A percentile compares a stretch with the other conserved stretches of the same genome.
Conservation (phyloP, 1,140 invertebrate genomes). For the Tetramorium parvispinum region DNA sequence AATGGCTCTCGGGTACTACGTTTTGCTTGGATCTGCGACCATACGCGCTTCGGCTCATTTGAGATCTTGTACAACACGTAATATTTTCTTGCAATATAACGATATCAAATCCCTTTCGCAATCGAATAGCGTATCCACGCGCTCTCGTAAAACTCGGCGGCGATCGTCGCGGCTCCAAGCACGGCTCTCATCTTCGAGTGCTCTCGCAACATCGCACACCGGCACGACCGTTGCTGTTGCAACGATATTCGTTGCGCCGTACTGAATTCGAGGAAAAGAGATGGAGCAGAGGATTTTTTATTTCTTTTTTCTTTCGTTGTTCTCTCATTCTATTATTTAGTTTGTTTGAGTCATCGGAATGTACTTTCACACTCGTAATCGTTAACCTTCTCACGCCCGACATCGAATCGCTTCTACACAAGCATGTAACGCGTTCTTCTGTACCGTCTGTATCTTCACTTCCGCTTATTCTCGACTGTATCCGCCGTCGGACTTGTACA, state of each 20-base stretch:
- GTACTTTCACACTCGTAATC: constrained; percentile 52
- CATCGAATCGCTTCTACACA: constrained; percentile 59
- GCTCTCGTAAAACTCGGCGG: constrained; percentile 9
- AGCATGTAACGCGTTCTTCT: constrained; percentile 58
- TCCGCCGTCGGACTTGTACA: constrained; percentile 55
- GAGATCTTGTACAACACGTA: background rate
- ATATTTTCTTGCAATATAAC: constrained; percentile 7
- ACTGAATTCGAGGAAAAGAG: constrained; percentile 3
- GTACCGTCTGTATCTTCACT: constrained; percentile 64
- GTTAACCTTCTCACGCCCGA: constrained; percentile 47
- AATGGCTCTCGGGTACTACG: constrained; percentile 61
- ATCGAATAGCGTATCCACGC: background rate
- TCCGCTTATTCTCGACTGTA: constrained; percentile 58
- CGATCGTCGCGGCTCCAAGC: constrained; percentile 55
- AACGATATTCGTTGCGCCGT: constrained; percentile 32
- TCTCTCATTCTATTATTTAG: background rate
- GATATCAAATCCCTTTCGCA: background rate
- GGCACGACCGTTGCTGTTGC: background rate
- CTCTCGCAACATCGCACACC: background rate
- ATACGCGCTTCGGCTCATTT: background rate
- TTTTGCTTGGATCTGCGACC: constrained; percentile 52
- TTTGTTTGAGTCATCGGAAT: constrained; percentile 52
- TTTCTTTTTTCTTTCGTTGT: background rate
- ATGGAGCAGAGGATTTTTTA: background rate
- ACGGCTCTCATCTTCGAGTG: constrained; percentile 34